These are phyloP conservation scores for Cantharis rustica DNA, from an alignment of 2,888 invertebrate species.

Conservation along the genomic window DNA sequence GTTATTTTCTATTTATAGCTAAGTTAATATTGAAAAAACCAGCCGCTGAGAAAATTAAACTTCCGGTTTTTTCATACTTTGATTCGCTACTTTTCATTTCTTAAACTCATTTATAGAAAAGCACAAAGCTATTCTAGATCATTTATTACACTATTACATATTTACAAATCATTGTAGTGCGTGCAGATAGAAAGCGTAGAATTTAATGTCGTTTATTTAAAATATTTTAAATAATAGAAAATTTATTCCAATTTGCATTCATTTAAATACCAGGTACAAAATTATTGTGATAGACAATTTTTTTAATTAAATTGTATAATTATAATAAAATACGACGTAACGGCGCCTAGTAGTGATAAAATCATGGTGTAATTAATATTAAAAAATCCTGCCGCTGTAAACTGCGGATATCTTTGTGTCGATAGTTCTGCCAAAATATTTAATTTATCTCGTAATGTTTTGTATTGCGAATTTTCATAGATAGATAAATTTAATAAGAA, in stretches of 20 bases:
- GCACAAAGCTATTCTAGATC: background rate
- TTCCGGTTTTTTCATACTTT: background rate
- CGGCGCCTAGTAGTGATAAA: constrained; percentile 25
- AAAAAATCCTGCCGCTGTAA: constrained; percentile 33
- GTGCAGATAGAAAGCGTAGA: background rate
- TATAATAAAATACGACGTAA: constrained; percentile 32
- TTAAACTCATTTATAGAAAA: background rate
- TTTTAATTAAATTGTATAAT: constrained; percentile 28
- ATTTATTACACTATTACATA: background rate
- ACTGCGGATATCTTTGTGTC: constrained; percentile 10
- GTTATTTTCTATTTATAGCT: background rate
- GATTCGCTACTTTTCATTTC: background rate
- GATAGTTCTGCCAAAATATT: constrained; percentile 25
- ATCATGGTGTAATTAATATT: constrained; percentile 27
- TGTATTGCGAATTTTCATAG: constrained; percentile 6
- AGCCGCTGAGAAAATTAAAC: background rate
- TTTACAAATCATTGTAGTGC: background rate
- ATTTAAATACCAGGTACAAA: background rate
- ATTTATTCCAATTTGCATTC: background rate
- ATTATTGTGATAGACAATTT: background rate
- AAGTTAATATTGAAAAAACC: background rate
- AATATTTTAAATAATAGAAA: background rate
- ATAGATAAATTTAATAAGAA: background rate
- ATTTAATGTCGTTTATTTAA: background rate
- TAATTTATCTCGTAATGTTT: constrained; percentile 11